Percentiles rank a stretch among this genome's conserved stretches.
These are phyloP conservation scores for Cataglyphis albicans DNA, from an alignment of 2,888 invertebrate genomes.

Conservation along the genomic window DNA sequence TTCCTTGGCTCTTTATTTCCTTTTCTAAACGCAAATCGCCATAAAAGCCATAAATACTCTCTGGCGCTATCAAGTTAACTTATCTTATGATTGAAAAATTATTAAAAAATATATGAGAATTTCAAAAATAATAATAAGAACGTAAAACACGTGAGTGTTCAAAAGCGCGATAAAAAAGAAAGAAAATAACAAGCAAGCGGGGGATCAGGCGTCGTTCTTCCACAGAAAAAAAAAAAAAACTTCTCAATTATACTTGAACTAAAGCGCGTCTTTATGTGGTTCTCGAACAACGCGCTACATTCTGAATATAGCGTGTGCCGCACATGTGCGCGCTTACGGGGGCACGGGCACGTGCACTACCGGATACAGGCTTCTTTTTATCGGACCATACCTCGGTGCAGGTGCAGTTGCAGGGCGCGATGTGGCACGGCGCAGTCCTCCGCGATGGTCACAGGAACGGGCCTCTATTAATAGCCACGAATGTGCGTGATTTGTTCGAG, in stretches of 20 bases:
- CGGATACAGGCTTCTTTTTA: slow-evolving; percentile 75
- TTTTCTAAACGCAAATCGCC: background rate
- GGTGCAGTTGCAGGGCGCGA: slow-evolving; percentile 70
- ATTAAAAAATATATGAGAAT: background rate
- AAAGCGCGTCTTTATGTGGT: slow-evolving; percentile 44
- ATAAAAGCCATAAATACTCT: background rate
- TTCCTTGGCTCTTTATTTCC: background rate
- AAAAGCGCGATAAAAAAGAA: background rate
- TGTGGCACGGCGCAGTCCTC: slow-evolving; percentile 65
- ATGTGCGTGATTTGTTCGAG: slow-evolving; percentile 49
- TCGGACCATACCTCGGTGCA: slow-evolving; percentile 60
- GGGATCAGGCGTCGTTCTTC: background rate
- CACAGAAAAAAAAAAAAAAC: background rate
- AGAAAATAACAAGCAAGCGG: background rate
- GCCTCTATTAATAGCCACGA: slow-evolving; percentile 51
- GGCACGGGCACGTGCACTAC: slow-evolving; percentile 82
- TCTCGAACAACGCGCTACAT: slow-evolving; percentile 56
- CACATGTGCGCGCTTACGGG: slow-evolving; percentile 68
- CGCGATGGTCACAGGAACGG: slow-evolving; percentile 43
- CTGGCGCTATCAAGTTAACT: background rate
- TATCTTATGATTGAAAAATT: no score
- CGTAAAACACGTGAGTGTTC: no score
- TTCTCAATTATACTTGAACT: slow-evolving; percentile 6
- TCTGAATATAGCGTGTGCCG: slow-evolving; percentile 48
- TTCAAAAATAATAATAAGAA: background rate